Percentiles rank a stretch among this genome's conserved stretches.
Evolutionary conservation across 2,113 vertebrate genomes (phyloP).

Genomic region (Danio rerio): DNA sequence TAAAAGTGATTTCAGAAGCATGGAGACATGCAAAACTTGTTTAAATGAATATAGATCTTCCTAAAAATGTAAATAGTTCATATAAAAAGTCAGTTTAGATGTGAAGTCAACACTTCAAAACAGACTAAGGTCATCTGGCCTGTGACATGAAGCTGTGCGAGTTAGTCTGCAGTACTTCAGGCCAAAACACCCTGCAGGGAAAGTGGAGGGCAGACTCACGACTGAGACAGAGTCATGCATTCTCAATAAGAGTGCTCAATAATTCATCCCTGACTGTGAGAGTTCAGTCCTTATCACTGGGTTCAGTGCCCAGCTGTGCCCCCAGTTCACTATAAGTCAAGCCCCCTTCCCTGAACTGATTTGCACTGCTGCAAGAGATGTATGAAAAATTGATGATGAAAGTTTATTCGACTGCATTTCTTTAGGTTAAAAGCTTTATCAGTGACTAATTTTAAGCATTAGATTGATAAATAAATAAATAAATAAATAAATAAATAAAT

Average conservation of each 20-base stretch:
- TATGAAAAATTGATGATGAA: neutral
- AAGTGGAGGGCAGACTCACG: conserved; percentile 13
- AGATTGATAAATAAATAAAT: no score
- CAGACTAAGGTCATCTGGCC: neutral
- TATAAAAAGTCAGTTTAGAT: neutral
- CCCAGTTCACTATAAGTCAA: neutral
- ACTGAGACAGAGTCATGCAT: conserved; percentile 50
- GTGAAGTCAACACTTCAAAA: neutral
- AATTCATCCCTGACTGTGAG: conserved; percentile 52
- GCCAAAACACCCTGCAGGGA: conserved; percentile 36
- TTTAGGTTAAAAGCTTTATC: no score
- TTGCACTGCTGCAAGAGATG: neutral
- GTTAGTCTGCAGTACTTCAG: neutral
- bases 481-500: no score
- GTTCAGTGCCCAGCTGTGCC: conserved; percentile 13
- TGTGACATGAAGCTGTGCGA: neutral
- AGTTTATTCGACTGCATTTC: neutral
- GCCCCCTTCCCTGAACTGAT: neutral
- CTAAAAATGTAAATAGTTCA: neutral
- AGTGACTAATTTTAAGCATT: no score
- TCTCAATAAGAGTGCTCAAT: conserved; percentile 51
- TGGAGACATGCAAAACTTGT: neutral
- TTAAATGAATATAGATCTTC: neutral
- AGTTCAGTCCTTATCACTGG: conserved; percentile 13
- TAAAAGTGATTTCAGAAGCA: neutral